Conservation (phyloP, 2,797 vertebrate species). For the Sebastiscus albofasciatus region DNA sequence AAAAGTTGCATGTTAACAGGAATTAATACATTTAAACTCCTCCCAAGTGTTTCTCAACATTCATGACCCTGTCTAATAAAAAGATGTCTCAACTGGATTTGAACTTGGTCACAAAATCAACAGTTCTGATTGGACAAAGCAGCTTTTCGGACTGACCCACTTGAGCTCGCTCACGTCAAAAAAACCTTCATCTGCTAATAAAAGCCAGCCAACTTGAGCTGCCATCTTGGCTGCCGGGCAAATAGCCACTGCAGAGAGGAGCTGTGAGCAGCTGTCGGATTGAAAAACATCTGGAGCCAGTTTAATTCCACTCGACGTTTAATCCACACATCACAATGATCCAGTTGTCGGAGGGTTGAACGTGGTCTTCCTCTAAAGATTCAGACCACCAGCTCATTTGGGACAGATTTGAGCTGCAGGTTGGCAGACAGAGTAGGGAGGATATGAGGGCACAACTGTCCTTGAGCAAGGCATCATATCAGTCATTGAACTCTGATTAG, state of each 20-base stretch:
- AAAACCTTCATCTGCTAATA: conserved; percentile 29
- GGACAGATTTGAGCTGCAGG: neutral
- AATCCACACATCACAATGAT: conserved; percentile 59
- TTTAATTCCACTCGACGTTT: conserved; percentile 61
- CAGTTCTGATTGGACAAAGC: conserved; percentile 31
- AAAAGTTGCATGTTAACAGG: neutral
- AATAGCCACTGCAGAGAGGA: conserved; percentile 1
- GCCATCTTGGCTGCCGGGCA: conserved; percentile 38
- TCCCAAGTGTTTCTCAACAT: neutral
- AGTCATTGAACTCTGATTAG: neutral
- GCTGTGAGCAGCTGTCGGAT: conserved; percentile 53
- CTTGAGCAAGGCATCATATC: neutral
- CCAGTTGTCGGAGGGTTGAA: conserved; percentile 42
- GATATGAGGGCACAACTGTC: neutral
- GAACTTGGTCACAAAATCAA: neutral
- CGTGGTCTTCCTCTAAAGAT: conserved; percentile 7
- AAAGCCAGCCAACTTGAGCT: conserved; percentile 36
- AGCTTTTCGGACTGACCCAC: conserved; percentile 49
- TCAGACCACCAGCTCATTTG: neutral
- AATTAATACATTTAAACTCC: neutral
- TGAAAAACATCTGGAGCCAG: conserved; percentile 65
- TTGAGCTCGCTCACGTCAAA: conserved; percentile 3
- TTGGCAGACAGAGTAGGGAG: neutral
- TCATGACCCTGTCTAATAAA: neutral
- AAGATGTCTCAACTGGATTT: conserved; percentile 3